Evolutionary conservation across 2,888 invertebrate species (phyloP).

Genomic region (Drosophila falleni): DNA sequence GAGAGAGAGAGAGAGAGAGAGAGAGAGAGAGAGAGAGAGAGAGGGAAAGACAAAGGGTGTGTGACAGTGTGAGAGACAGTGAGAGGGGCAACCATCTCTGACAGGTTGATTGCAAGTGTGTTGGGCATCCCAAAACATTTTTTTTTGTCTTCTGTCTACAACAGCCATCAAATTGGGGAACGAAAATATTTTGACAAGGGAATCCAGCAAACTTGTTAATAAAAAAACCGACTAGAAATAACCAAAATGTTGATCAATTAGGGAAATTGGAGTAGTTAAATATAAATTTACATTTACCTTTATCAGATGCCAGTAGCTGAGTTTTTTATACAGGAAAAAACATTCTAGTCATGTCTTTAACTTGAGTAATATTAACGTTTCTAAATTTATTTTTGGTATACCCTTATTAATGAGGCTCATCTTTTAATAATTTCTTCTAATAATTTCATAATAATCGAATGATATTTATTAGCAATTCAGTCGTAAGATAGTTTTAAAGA

Average conservation of each 20-base stretch:
- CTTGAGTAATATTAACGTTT: no score
- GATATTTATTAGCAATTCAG: no score
- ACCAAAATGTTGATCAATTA: conserved; percentile 42
- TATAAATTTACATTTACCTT: conserved; percentile 21
- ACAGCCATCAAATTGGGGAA: conserved; percentile 32
- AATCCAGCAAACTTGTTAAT: conserved; percentile 24
- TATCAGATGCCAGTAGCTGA: conserved; percentile 6
- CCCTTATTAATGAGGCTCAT: neutral
- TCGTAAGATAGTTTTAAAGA: no score
- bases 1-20: no score
- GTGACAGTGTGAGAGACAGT: neutral
- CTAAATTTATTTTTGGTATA: neutral
- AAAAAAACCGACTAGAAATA: neutral
- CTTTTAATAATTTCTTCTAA: neutral
- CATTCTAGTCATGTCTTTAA: no score
- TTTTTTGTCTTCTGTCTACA: conserved; percentile 17
- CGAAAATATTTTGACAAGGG: conserved; percentile 32
- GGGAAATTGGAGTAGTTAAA: conserved; percentile 45
- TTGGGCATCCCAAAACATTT: conserved; percentile 20
- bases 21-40: no score
- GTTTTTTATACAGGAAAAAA: neutral
- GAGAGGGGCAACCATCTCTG: conserved; percentile 18
- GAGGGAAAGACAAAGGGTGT: no score
- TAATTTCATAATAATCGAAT: neutral
- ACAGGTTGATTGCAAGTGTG: conserved; percentile 49